Evolutionary conservation across 2,888 invertebrate genomes (phyloP).

Genomic region (Hemaris fuciformis): DNA sequence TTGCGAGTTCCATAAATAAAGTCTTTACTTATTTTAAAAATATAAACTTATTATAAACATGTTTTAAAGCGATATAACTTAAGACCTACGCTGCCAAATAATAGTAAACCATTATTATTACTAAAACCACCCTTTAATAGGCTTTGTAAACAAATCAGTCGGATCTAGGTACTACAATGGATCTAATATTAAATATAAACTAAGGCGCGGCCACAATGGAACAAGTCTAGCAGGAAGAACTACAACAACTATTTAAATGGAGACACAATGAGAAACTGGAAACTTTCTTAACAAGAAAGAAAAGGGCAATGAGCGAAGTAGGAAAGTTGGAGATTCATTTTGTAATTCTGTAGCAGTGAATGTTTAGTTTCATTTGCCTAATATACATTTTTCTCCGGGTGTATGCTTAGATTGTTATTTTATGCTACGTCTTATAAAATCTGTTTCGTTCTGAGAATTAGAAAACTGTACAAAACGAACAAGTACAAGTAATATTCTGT

Average conservation of each 20-base stretch:
- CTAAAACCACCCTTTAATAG: too few relatives aligned
- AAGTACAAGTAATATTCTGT: too few relatives aligned
- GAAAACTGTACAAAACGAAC: too few relatives aligned
- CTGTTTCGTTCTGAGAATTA: too few relatives aligned
- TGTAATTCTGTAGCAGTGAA: background rate
- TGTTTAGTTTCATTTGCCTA: background rate
- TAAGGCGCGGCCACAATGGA: background rate
- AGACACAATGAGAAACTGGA: background rate
- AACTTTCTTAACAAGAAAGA: background rate
- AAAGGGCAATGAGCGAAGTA: background rate
- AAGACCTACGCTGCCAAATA: too few relatives aligned
- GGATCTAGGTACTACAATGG: too few relatives aligned
- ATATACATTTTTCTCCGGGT: background rate
- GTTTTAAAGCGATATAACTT: too few relatives aligned
- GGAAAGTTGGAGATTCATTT: background rate
- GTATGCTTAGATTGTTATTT: too few relatives aligned
- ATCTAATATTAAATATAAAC: background rate
- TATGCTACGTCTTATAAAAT: background rate
- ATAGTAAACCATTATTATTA: too few relatives aligned
- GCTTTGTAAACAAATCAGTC: background rate
- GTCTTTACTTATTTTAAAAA: too few relatives aligned
- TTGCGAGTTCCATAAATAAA: too few relatives aligned
- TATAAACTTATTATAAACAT: too few relatives aligned
- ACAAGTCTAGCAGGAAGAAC: conserved; percentile 4
- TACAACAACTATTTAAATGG: conserved; percentile 9